Evolutionary conservation across 2,888 invertebrate genomes (phyloP).

Genomic region (Parelbella ahira): DNA sequence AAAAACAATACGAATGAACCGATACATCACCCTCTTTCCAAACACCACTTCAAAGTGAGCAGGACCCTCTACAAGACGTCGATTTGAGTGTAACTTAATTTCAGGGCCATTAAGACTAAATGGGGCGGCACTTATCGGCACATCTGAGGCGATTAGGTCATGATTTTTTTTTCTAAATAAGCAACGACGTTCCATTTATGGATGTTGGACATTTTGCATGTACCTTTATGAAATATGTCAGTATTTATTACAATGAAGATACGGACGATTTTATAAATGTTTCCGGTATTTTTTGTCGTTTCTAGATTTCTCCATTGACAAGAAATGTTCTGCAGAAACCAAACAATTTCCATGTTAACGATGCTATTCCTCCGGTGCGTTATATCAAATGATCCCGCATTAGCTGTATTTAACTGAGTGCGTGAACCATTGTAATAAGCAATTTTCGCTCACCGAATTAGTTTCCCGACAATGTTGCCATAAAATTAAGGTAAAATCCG

Average conservation of each 20-base stretch:
- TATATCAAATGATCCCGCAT: slow-evolving; percentile 10
- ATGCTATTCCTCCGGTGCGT: slow-evolving; percentile 1
- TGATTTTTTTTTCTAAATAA: slow-evolving; percentile 47
- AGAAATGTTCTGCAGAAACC: no score
- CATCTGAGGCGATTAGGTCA: slow-evolving; percentile 47
- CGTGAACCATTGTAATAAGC: slow-evolving; percentile 19
- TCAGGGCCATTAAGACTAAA: slow-evolving; percentile 60
- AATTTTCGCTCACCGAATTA: slow-evolving; percentile 20
- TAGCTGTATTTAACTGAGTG: slow-evolving; percentile 17
- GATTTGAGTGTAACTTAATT: slow-evolving; percentile 67
- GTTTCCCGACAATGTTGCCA: slow-evolving; percentile 18
- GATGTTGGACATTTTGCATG: no score
- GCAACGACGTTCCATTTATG: no score
- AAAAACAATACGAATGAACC: slow-evolving; percentile 11
- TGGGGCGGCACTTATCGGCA: slow-evolving; percentile 61
- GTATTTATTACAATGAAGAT: no score
- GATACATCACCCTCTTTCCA: slow-evolving; percentile 17
- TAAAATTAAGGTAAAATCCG: slow-evolving; percentile 24
- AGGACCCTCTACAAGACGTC: slow-evolving; percentile 19
- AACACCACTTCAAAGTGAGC: slow-evolving; percentile 16
- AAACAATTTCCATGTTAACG: slow-evolving; percentile 14
- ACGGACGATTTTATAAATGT: no score
- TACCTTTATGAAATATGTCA: no score
- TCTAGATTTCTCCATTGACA: no score
- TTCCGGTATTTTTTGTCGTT: no score